A percentile compares a stretch with the other conserved stretches of the same genome.
These are phyloP conservation scores for Chaunax sp. DNA, from an alignment of 2,797 vertebrate genomes.

Conservation along the genomic window DNA sequence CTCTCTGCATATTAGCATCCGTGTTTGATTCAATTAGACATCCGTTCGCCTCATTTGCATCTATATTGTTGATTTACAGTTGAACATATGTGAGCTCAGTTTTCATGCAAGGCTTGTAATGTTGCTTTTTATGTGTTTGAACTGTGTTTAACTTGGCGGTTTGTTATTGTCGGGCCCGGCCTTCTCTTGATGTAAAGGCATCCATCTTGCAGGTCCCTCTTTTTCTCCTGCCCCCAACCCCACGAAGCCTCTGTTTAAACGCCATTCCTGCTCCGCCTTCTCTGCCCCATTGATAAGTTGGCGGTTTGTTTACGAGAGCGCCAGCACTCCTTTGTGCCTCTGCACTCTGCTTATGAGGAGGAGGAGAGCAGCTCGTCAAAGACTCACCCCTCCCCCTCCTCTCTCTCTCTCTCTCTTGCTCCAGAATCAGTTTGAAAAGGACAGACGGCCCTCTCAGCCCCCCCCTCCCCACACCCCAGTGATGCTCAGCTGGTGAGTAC, in stretches of 20 bases:
- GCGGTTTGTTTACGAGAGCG: constrained; percentile 77
- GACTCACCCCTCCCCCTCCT: constrained; percentile 60
- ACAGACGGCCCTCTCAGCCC: constrained; percentile 69
- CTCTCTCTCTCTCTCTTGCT: constrained; percentile 58
- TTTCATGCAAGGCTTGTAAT: background rate
- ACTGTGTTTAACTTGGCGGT: constrained; percentile 37
- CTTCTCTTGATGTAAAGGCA: constrained; percentile 49
- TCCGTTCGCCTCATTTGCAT: constrained; percentile 41
- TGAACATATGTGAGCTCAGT: background rate
- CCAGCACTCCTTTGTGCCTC: constrained; percentile 67
- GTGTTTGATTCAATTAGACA: constrained; percentile 41
- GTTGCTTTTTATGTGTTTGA: constrained; percentile 40
- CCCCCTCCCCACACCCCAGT: constrained; percentile 73
- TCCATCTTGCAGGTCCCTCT: constrained; percentile 25
- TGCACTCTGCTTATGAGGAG: constrained; percentile 54
- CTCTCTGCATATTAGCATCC: constrained; percentile 62
- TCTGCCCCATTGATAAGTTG: constrained; percentile 74
- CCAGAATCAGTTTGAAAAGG: constrained; percentile 79
- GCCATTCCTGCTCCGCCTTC: constrained; percentile 62
- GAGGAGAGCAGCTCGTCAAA: constrained; percentile 58
- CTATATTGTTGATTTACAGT: constrained; percentile 42
- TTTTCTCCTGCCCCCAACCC: constrained; percentile 12
- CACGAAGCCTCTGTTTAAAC: constrained; percentile 56
- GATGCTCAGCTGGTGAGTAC: constrained; percentile 87
- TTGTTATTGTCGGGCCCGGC: constrained; percentile 40